These are phyloP conservation scores for Thereva unica DNA, from an alignment of 2,888 invertebrate species.

Conservation along the genomic window DNA sequence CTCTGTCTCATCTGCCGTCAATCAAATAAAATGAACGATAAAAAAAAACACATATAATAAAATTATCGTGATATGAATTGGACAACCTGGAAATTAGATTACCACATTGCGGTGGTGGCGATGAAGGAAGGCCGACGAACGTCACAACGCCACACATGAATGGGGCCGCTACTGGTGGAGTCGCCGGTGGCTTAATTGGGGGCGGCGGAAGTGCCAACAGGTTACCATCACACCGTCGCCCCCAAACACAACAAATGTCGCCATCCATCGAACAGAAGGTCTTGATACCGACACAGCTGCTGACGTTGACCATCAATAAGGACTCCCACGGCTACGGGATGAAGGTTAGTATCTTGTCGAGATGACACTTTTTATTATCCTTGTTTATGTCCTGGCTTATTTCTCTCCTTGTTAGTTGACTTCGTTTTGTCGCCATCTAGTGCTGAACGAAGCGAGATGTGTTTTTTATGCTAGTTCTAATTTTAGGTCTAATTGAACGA, in stretches of 20 bases:
- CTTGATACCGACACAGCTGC: slow-evolving; percentile 42
- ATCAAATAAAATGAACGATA: no score
- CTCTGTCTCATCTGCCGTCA: no score
- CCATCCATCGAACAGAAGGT: slow-evolving; percentile 39
- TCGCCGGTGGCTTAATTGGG: slow-evolving; percentile 40
- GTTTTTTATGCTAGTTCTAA: no score
- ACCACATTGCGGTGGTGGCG: slow-evolving; percentile 22
- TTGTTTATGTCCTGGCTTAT: neutral
- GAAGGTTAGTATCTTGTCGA: slow-evolving; percentile 53
- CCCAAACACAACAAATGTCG: slow-evolving; percentile 45
- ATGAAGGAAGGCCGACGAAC: slow-evolving; percentile 14
- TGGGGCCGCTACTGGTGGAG: slow-evolving; percentile 34
- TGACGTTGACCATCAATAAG: slow-evolving; percentile 57
- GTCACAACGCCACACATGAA: slow-evolving; percentile 39
- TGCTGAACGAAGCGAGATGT: no score
- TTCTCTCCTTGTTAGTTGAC: neutral
- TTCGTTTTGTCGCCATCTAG: no score
- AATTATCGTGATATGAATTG: neutral
- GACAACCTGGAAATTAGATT: slow-evolving; percentile 9
- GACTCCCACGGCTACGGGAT: slow-evolving; percentile 59
- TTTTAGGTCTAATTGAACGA: no score
- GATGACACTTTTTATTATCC: neutral
- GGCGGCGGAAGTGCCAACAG: slow-evolving; percentile 45
- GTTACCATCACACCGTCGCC: slow-evolving; percentile 49
- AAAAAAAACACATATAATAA: no score